A percentile compares a stretch with the other conserved stretches of the same genome.
These are phyloP conservation scores for Mola mola DNA, from an alignment of 2,113 vertebrate genomes.

Conservation along the genomic window DNA sequence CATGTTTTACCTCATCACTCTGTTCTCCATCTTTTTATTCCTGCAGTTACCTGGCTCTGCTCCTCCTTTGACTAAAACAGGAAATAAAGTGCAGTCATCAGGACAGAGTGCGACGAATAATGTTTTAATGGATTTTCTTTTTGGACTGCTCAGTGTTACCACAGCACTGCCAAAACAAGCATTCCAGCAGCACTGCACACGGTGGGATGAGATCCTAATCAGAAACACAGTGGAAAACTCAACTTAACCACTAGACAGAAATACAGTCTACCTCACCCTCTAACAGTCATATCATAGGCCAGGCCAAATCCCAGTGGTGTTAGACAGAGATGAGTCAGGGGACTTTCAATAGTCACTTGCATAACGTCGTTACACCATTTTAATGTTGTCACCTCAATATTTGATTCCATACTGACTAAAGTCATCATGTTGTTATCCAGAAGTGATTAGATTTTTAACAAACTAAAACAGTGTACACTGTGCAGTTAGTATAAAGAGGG, in stretches of 20 bases:
- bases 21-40: background rate
- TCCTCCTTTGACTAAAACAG: conserved; percentile 78
- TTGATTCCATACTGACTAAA: background rate
- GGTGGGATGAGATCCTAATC: conserved; percentile 75
- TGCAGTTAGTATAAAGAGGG: conserved; percentile 2
- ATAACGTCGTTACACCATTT: background rate
- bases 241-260: conserved; percentile 28
- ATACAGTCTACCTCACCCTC: conserved; percentile 29
- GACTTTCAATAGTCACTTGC: background rate
- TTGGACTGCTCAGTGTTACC: conserved; percentile 63
- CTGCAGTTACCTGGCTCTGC: conserved; percentile 56
- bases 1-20: background rate
- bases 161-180: conserved; percentile 77
- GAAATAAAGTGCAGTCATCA: conserved; percentile 56
- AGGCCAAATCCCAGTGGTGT: background rate
- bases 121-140: conserved; percentile 71
- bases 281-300: conserved; percentile 5
- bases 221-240: conserved; percentile 72
- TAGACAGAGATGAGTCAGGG: background rate
- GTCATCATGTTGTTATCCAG: background rate
- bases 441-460: conserved; percentile 2
- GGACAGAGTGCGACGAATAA: conserved; percentile 55
- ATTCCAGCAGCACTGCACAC: conserved; percentile 69
- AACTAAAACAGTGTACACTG: background rate
- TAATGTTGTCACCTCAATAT: background rate